Conservation (phyloP, 2,113 vertebrate species). For the Serinus canaria region DNA sequence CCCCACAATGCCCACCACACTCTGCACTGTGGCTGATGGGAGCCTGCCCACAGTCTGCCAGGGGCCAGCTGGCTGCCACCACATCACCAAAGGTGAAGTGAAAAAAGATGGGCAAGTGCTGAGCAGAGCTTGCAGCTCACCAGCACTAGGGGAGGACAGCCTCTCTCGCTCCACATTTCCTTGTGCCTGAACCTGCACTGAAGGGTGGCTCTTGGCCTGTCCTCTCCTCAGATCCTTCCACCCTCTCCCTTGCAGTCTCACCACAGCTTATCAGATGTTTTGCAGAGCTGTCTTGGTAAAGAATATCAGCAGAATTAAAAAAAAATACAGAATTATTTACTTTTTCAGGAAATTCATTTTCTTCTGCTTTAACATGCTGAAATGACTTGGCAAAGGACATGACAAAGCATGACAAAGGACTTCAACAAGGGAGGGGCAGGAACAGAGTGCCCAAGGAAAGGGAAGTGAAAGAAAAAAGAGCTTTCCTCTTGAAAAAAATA, state of each 20-base stretch:
- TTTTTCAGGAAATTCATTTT: not conserved
- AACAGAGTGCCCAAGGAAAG: not conserved
- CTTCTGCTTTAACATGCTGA: not conserved
- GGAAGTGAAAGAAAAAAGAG: not conserved
- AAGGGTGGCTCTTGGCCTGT: not conserved
- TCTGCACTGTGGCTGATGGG: not conserved
- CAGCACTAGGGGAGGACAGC: not conserved
- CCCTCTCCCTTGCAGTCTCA: not conserved
- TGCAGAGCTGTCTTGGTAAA: not conserved
- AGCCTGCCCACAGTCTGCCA: not conserved
- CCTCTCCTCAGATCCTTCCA: not conserved
- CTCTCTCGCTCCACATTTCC: not conserved
- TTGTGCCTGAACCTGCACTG: not conserved
- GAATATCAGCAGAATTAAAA: not conserved
- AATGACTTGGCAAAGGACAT: not conserved
- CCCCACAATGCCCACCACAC: accelerated
- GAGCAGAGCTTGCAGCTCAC: not conserved
- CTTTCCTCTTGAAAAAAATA: not conserved
- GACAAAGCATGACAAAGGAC: slow-evolving; percentile 4
- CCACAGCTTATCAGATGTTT: not conserved
- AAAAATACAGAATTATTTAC: not conserved
- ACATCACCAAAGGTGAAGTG: not conserved
- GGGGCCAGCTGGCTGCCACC: not conserved
- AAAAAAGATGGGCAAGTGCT: not conserved
- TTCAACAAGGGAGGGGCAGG: not conserved